These are phyloP conservation scores for Mohoua ochrocephala DNA, from an alignment of 2,113 vertebrate genomes.

Conservation along the genomic window DNA sequence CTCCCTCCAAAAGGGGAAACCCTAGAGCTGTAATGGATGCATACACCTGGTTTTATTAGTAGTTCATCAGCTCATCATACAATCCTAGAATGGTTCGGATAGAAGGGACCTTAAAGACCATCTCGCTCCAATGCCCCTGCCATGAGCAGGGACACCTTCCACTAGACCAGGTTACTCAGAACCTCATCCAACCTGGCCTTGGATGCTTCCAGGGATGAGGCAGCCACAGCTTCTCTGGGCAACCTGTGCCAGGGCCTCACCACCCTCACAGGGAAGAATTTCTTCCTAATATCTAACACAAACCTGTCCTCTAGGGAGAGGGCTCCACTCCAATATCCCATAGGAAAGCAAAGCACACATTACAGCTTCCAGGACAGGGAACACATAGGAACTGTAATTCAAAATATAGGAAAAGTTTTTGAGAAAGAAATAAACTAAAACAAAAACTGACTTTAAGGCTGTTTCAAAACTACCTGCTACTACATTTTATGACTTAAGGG, in stretches of 20 bases:
- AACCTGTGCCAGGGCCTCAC: neutral
- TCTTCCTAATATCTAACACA: neutral
- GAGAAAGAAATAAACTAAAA: neutral
- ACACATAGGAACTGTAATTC: neutral
- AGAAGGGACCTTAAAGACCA: neutral
- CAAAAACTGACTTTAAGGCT: neutral
- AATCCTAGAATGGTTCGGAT: neutral
- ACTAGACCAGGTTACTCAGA: fast-evolving
- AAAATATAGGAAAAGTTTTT: neutral
- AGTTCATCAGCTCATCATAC: neutral
- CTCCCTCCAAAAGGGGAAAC: neutral
- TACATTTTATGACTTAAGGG: neutral
- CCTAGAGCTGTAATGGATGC: neutral
- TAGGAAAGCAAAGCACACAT: neutral
- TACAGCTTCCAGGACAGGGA: neutral
- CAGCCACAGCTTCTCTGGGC: neutral
- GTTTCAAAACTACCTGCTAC: neutral
- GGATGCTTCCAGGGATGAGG: neutral
- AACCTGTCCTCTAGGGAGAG: neutral
- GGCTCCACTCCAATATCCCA: neutral
- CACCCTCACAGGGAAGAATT: neutral
- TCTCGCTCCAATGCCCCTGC: fast-evolving
- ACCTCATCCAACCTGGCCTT: fast-evolving
- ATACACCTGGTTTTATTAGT: neutral
- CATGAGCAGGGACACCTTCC: neutral